These are phyloP conservation scores for Rhizomys pruinosus DNA, from an alignment of 2,113 vertebrate species.

Conservation along the genomic window DNA sequence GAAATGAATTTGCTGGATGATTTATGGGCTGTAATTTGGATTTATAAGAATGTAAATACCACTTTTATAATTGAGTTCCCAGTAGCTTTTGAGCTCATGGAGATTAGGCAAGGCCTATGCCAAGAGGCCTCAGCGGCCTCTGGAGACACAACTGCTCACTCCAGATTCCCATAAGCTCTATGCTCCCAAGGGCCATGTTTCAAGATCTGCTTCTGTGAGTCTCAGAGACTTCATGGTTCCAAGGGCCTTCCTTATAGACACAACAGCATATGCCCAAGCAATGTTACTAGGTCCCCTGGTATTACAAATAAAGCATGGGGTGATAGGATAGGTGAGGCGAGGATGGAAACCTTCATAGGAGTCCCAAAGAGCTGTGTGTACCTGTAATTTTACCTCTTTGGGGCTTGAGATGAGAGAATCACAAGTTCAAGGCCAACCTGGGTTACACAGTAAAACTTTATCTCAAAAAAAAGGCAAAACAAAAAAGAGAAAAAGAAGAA, in stretches of 20 bases:
- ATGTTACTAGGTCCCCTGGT: background rate
- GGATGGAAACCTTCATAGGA: background rate
- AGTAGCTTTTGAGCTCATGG: conserved; percentile 46
- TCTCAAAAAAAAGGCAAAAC: background rate
- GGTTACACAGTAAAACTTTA: background rate
- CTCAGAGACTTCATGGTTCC: background rate
- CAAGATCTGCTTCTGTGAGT: background rate
- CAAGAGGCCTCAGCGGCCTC: conserved; percentile 43
- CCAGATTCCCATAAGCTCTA: background rate
- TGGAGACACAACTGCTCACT: background rate
- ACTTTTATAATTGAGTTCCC: conserved; percentile 59
- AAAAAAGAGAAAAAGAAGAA: too few relatives aligned
- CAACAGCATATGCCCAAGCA: background rate
- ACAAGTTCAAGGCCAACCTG: background rate
- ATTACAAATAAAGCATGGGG: background rate
- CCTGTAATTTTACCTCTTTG: background rate
- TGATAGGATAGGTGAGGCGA: background rate
- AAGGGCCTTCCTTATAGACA: background rate
- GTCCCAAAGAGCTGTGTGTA: background rate
- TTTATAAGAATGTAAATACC: conserved; percentile 65
- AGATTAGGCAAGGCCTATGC: background rate
- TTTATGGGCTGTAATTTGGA: conserved; percentile 38
- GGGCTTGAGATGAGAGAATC: background rate
- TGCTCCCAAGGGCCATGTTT: background rate
- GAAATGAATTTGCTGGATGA: conserved; percentile 69